A percentile compares a stretch with the other conserved stretches of the same genome.
These are phyloP conservation scores for Arrhamphus sclerolepis DNA, from an alignment of 2,797 vertebrate species.

Conservation along the genomic window DNA sequence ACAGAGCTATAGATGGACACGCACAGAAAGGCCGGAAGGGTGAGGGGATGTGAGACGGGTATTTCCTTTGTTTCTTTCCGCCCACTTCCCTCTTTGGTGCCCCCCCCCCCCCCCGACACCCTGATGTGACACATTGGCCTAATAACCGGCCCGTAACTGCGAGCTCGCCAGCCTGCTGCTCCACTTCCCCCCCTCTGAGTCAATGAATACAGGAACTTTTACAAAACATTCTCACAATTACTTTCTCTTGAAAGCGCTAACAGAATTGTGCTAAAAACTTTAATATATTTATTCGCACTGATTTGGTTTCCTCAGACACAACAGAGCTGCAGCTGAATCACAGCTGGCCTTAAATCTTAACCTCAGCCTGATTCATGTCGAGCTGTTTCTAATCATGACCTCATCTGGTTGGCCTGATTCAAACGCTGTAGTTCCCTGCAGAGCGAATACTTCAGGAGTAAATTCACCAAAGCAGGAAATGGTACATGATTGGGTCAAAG, in stretches of 20 bases:
- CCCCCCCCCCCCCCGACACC: conserved; percentile 68
- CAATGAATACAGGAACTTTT: too few species aligned
- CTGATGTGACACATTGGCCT: conserved; percentile 69
- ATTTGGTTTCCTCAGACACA: conserved; percentile 35
- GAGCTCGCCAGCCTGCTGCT: conserved; percentile 43
- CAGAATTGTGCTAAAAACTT: background rate
- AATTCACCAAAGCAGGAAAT: conserved; percentile 32
- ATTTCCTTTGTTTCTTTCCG: conserved; percentile 62
- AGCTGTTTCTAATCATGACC: conserved; percentile 50
- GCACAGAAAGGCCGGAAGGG: conserved; percentile 10
- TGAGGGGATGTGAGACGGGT: conserved; percentile 36
- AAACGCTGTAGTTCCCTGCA: conserved; percentile 40
- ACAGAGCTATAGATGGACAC: background rate
- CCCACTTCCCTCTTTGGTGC: conserved; percentile 74
- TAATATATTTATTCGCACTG: conserved; percentile 1
- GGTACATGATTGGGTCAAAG: conserved; percentile 34
- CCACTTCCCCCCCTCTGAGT: conserved; percentile 56
- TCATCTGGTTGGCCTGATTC: conserved; percentile 56
- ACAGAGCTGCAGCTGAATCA: conserved; percentile 39
- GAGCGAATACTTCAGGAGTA: conserved; percentile 43
- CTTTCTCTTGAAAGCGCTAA: background rate
- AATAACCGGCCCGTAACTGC: conserved; percentile 57
- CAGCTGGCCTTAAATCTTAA: conserved; percentile 48
- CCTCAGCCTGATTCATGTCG: conserved; percentile 55
- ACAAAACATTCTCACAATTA: too few species aligned